Base-by-base conservation (phyloP, 2,113 vertebrate genomes). In the Entelurus aequoreus region DNA sequence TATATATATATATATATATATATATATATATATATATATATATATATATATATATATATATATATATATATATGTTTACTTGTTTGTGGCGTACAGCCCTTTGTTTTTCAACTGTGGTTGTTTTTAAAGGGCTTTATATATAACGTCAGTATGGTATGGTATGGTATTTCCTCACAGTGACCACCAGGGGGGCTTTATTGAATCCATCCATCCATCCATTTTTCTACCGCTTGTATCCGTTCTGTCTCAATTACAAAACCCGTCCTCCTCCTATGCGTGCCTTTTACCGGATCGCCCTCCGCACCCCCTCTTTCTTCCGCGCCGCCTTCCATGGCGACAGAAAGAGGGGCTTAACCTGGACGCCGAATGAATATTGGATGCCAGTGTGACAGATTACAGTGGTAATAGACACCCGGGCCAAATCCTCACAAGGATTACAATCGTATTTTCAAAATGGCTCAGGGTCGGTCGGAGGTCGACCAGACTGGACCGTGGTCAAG, bases 371-470 rank as follows among this genome's bases (percentile, higher is more conserved):
- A 88, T 84, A 82, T 71, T 80, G 84, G 84, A 89, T 88, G 85
- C 79, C 74, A 65, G 73, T 84, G 79, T 83, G 71, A 84, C 79
- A 90, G 88, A 91, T 91, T 87, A 87, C 65, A 75, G 64, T 77
- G 79, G 79, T 86, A 89, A 91, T 84, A 90, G 90, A 89, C 86
- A 89, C 84, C 85, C 80, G 62, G 56, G 77, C 68, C 84, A 86
- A 91, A 92, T 87, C 88, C 83, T 79, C 53, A 77, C 85, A 83
- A 88, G 86, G 87, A 90, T 90, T 88, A 79, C 67, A 77, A 80
- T 82, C 74, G 83, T 81, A 81, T 85, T 89, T 90, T 87, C 86
- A 87, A 88, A 28, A 88, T 75, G 68, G 71, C 71, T 71, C 63
- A 85, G 88, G 86, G 84, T 79, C 69, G 42, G 53, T 35, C 61